These are phyloP conservation scores for Actinopyga echinites DNA, from an alignment of 53 echinoderm and acorn worm species.

Conservation along the genomic window DNA sequence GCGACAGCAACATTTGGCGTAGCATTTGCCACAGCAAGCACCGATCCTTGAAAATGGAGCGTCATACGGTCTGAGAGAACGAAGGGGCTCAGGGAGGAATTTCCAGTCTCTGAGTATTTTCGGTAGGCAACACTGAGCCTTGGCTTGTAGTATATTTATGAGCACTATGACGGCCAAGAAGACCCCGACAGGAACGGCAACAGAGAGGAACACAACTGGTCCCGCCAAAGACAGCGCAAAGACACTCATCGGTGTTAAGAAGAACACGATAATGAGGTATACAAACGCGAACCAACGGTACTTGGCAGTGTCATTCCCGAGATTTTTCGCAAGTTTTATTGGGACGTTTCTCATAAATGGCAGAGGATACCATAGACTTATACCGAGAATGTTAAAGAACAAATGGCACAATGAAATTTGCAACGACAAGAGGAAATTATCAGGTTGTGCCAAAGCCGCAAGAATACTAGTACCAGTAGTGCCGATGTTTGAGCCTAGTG, in stretches of 20 bases:
- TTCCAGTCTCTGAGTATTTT: constrained; percentile 75
- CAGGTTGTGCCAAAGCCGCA: constrained; percentile 70
- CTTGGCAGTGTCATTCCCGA: constrained; percentile 93
- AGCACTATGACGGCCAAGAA: constrained; percentile 43
- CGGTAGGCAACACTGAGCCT: constrained; percentile 66
- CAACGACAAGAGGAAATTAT: constrained; percentile 72
- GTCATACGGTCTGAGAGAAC: constrained; percentile 79
- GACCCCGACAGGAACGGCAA: constrained; percentile 66
- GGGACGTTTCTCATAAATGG: constrained; percentile 86
- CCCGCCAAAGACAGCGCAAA: constrained; percentile 88
- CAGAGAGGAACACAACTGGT: constrained; percentile 61
- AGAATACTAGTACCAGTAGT: constrained; percentile 90
- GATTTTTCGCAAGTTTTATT: constrained; percentile 77
- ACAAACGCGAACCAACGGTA: constrained; percentile 94
- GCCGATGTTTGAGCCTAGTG: constrained; percentile 94
- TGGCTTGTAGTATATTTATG: constrained; percentile 80
- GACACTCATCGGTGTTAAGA: constrained; percentile 71
- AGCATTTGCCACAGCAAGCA: constrained; percentile 22
- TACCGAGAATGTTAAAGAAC: constrained; percentile 93
- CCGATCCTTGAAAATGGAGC: constrained; percentile 35
- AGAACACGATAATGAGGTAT: constrained; percentile 83
- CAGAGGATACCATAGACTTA: constrained; percentile 90
- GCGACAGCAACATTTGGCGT: constrained; percentile 31
- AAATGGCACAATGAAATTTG: constrained; percentile 93
- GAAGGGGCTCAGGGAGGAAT: constrained; percentile 72